Conservation (phyloP, 2,888 invertebrate species). For the Hesperia comma region DNA sequence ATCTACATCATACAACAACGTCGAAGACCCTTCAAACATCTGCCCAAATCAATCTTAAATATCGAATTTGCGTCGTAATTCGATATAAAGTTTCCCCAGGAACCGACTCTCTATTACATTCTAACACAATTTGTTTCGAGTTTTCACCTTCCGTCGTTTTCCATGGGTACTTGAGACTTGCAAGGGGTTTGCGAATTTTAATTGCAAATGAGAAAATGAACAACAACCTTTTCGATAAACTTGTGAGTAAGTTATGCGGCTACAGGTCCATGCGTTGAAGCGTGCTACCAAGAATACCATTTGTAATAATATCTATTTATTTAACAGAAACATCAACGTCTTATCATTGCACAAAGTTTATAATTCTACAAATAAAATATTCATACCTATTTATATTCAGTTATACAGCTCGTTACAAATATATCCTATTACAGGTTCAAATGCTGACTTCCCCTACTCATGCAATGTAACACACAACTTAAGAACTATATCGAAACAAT, state of each 20-base stretch:
- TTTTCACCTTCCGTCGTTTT: conserved; percentile 71
- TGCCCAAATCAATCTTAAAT: conserved; percentile 83
- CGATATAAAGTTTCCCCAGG: conserved; percentile 79
- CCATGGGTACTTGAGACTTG: conserved; percentile 62
- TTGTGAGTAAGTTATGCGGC: conserved; percentile 19
- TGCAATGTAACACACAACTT: no score
- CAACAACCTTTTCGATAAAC: conserved; percentile 40
- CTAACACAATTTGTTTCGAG: conserved; percentile 81
- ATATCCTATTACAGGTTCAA: no score
- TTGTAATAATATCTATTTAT: no score
- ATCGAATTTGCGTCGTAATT: conserved; percentile 82
- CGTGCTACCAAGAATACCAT: background rate
- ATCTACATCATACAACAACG: conserved; percentile 3
- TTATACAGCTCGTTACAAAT: no score
- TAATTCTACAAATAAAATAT: no score
- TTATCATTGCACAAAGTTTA: no score
- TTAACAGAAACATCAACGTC: no score
- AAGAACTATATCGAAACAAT: no score
- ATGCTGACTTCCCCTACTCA: no score
- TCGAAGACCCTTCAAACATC: conserved; percentile 68
- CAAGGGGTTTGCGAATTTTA: conserved; percentile 66
- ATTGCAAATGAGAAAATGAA: conserved; percentile 64
- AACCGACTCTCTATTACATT: conserved; percentile 82
- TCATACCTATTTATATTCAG: no score
- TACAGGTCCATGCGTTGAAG: background rate